Evolutionary conservation across 2,888 invertebrate species (phyloP), one percentile per base, ranked within the genome.

Genomic region (Yponomeuta cagnagella): DNA sequence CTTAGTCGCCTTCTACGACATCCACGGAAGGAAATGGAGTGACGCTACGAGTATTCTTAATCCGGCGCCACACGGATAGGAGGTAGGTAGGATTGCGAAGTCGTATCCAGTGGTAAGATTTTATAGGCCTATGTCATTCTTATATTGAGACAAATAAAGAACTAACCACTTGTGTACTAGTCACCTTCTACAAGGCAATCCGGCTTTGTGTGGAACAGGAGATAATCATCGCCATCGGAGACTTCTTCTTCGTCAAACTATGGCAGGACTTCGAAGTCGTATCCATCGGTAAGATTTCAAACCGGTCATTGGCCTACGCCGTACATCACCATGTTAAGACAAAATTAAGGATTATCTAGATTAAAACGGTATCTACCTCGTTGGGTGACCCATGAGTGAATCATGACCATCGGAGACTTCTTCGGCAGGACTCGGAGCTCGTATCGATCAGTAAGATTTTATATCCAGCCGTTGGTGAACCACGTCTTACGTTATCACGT

Each of bases 131-230:
- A 23, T 23, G 23, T 23, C 23, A 23, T 23, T 23, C 23, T 23
- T 23, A 23, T 23, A 23, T 23, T 23, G 23, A 23, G 23, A 23
- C 23, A 23, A 23, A 23, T 23, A 23, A 23, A 23, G 23, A 23
- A 23, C 23, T 23, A 23, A 23, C 23, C 23, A 23, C 23, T 23
- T 0, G 23, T 23, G 23, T 23, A 23, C 23, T 23, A 23, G 23
- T 97, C 89, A 96, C 97, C 71, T 98, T 98, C 93, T 98, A 97
- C 93, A 97, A 97, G 86, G 97, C 97, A 15, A 95, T 98, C 78
- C 93, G 94, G 78, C 94, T 95, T 77, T 87, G 89, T 0, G 91
- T 88, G 72, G 82, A 83, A 80, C 30, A 70, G 63, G 93, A 93
- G 76, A 85, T 93, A 74, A 95, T 96, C 77, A 92, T 97, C 75